phyloP scores from a whole-genome alignment of 2,113 vertebrate genomes.

The Callaeas wilsoni region DNA sequence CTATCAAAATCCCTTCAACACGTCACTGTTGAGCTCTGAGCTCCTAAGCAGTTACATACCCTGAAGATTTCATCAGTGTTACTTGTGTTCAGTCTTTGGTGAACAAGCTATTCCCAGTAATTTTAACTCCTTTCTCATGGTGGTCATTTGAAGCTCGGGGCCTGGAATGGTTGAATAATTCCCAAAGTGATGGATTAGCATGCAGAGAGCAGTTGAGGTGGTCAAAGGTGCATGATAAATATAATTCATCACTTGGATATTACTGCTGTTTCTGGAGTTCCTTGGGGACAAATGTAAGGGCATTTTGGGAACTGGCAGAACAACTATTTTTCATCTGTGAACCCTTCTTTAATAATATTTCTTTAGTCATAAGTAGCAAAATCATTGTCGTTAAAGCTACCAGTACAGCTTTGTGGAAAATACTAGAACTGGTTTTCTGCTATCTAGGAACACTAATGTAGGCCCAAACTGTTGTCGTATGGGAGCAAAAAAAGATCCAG shows the following conservation, averaged over 20 bases:
- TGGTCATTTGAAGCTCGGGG: not conserved
- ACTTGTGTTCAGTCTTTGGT: not conserved
- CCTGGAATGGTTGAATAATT: not conserved
- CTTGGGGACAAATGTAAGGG: not conserved
- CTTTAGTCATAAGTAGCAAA: not conserved
- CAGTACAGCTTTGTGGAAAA: not conserved
- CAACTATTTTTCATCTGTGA: not conserved
- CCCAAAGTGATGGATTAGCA: not conserved
- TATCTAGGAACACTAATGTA: not conserved
- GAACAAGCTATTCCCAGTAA: not conserved
- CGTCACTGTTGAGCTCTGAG: not conserved
- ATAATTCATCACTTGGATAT: not conserved
- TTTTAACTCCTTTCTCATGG: not conserved
- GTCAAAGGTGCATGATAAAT: not conserved
- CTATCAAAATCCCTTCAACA: not conserved
- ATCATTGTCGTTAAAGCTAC: not conserved
- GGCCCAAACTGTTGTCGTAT: not conserved
- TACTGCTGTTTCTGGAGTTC: not conserved
- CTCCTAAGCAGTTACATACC: not conserved
- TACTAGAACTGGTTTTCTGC: not conserved
- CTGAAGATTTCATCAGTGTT: not conserved
- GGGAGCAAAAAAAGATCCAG: not conserved
- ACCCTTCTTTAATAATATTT: not conserved
- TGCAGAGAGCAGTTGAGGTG: not conserved
- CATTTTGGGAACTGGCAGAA: not conserved